Base-by-base conservation (phyloP, 1,140 invertebrate genomes). In the Bacillus rossius region DNA sequence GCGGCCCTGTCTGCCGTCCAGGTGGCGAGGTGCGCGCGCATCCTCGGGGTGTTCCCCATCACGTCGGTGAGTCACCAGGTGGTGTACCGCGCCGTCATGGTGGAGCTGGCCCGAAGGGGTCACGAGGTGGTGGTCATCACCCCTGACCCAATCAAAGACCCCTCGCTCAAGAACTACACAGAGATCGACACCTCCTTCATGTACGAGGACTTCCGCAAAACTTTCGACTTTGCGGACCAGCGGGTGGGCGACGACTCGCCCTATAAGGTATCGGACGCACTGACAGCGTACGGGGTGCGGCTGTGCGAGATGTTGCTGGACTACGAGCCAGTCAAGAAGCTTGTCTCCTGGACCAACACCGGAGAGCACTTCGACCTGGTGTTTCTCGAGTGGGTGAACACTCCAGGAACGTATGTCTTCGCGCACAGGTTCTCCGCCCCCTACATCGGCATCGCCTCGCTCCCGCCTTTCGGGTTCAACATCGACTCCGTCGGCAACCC, bases 81-180 rank as follows among this genome's bases (percentile, higher is more conserved):
- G 1, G 70, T 74, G 40, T 64, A 65, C 16, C 67, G 72, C 40
- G 29, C 59, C 3, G 8, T 78, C 8, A 68, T 75, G 62, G 65
- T 64, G 19, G 64, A 40, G 5, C 55, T 79, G 0, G 75, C 73
- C 0, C 61, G 51, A 14, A 67, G 69, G 0, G 77, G 77, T 1
- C 77, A 79, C 59, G 67, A 71, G 19, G 69, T 79, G 0, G 73
- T 75, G 23, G 69, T 77, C 0, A 50, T 77, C 8, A 64, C 65
- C 1, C 69, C 73, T 17, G 76, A 73, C 56, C 71, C 74, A 0
- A 8, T 56, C 5, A 71, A 73, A 34, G 68, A 68, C 7, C 63
- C 57, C 0, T 59, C 74, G 1, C 64, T 71, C 2, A 82, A 82
- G n/a, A n/a, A n/a, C n/a, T n/a, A n/a, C n/a, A n/a, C n/a, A n/a